These are phyloP conservation scores for Corvus cornix DNA, from an alignment of 2,113 vertebrate species.

Conservation along the genomic window DNA sequence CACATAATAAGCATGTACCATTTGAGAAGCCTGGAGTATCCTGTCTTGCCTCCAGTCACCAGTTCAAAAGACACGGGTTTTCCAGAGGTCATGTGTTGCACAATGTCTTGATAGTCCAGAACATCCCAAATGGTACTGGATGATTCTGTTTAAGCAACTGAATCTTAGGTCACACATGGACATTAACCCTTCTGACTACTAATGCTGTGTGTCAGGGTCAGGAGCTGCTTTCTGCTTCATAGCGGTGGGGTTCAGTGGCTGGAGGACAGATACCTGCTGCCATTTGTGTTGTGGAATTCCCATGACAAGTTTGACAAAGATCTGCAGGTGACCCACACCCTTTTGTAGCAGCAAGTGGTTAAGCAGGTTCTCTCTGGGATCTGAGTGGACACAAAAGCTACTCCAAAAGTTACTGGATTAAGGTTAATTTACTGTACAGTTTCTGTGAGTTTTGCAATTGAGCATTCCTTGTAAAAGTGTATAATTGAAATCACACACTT, in stretches of 20 bases:
- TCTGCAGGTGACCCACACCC: neutral
- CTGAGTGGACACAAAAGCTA: neutral
- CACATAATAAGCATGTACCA: neutral
- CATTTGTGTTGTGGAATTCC: neutral
- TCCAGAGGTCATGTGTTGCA: neutral
- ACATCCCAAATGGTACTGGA: neutral
- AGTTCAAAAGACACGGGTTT: neutral
- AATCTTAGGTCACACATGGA: neutral
- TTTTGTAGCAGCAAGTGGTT: neutral
- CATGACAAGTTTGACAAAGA: neutral
- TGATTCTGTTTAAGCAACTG: neutral
- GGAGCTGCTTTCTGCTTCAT: neutral
- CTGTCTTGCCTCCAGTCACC: neutral
- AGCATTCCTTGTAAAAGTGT: neutral
- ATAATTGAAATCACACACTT: neutral
- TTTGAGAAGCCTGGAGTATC: neutral
- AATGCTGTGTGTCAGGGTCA: neutral
- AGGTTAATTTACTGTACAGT: neutral
- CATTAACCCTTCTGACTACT: neutral
- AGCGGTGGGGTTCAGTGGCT: neutral
- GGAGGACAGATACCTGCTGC: neutral
- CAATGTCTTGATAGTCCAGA: neutral
- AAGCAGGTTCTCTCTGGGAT: neutral
- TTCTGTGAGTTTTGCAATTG: neutral
- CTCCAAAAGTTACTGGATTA: neutral